Evolutionary conservation across 2,888 invertebrate species (phyloP).

Genomic region (Ormia ochracea): DNA sequence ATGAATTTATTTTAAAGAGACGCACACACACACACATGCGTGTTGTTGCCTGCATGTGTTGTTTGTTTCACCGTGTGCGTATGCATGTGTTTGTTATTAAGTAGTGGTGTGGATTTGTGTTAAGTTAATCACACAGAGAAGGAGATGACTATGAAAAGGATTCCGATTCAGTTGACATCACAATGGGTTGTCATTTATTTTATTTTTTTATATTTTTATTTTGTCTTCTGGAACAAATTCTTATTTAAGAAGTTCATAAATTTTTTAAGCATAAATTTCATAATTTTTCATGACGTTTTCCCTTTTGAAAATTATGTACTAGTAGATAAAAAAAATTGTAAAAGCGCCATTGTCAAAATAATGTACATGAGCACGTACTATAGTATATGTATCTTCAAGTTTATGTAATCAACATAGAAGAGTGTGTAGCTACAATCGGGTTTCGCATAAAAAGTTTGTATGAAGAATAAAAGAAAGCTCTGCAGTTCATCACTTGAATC

Average conservation of each 20-base stretch:
- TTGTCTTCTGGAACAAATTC: slow-evolving; percentile 16
- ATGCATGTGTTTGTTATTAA: not conserved
- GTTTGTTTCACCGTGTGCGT: not conserved
- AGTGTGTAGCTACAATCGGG: too few species aligned
- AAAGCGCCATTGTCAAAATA: not conserved
- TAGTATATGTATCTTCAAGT: too few species aligned
- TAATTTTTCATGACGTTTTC: slow-evolving; percentile 21
- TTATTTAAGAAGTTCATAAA: slow-evolving; percentile 55
- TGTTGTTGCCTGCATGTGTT: too few species aligned
- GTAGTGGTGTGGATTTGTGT: slow-evolving; percentile 2
- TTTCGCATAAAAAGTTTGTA: too few species aligned
- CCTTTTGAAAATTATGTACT: not conserved
- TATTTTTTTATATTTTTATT: not conserved
- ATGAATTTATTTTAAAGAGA: slow-evolving; percentile 10
- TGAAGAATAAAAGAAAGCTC: too few species aligned
- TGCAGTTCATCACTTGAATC: too few species aligned
- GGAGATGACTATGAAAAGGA: slow-evolving; percentile 41
- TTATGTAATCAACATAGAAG: too few species aligned
- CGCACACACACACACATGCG: not conserved
- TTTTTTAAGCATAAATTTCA: slow-evolving; percentile 37
- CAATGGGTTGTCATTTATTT: slow-evolving; percentile 58
- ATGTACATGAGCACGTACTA: too few species aligned
- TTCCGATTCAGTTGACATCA: slow-evolving; percentile 55
- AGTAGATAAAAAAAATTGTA: not conserved
- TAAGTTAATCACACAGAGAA: slow-evolving; percentile 40